A percentile compares a stretch with the other conserved stretches of the same genome.
Conservation (phyloP, 2,797 vertebrate species). For the Scleropages formosus region DNA sequence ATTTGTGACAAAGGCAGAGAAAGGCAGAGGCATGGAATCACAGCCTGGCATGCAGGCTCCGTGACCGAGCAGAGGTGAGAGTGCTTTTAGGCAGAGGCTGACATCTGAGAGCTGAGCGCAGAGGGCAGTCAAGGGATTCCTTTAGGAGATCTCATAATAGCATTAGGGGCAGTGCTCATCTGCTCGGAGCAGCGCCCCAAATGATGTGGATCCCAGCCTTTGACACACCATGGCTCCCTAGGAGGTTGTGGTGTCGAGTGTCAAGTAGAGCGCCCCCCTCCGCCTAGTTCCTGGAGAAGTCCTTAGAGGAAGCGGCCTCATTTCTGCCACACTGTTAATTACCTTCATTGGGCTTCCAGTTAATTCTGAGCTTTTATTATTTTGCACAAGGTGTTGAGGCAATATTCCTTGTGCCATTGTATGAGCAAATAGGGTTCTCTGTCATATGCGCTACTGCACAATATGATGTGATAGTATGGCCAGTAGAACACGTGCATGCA, state of each 20-base stretch:
- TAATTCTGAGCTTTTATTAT: slow-evolving; percentile 10
- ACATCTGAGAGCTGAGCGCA: not conserved
- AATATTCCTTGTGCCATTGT: too few relatives aligned
- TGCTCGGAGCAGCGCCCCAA: not conserved
- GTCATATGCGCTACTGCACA: too few relatives aligned
- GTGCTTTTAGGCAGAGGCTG: too few relatives aligned
- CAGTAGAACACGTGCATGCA: too few relatives aligned
- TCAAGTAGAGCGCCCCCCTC: too few relatives aligned
- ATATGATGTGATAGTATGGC: too few relatives aligned
- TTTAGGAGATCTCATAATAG: not conserved
- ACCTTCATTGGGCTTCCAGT: slow-evolving; percentile 4
- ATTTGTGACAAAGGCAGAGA: too few relatives aligned
- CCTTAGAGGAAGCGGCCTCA: not conserved
- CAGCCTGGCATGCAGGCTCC: too few relatives aligned
- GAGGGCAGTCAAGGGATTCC: not conserved
- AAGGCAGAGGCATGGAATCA: too few relatives aligned
- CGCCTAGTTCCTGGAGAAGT: not conserved
- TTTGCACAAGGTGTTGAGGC: not conserved
- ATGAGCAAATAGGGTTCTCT: too few relatives aligned
- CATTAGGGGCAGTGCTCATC: not conserved
- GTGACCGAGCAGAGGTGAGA: too few relatives aligned
- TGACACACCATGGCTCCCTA: not conserved
- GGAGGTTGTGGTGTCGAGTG: not conserved
- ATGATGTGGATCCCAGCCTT: too few relatives aligned
- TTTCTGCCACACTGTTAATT: not conserved